Percentiles rank a stretch among this genome's conserved stretches.
Conservation (phyloP, 2,888 invertebrate genomes). For the Synergus japonicus region DNA sequence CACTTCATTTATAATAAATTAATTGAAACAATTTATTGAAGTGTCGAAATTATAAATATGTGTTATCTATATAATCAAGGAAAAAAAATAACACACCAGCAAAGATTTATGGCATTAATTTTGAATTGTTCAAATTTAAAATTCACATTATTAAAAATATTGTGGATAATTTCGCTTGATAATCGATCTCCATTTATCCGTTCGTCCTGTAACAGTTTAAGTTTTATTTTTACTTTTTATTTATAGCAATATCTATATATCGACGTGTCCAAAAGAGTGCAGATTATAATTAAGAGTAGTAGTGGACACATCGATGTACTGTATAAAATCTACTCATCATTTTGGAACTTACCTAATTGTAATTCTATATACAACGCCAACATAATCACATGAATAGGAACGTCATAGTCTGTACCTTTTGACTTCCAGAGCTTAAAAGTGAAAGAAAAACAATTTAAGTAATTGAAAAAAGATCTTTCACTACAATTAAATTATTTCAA, state of each 20-base stretch:
- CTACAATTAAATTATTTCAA: no score
- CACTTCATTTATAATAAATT: not conserved
- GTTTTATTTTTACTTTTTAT: not conserved
- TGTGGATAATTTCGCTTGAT: constrained; percentile 35
- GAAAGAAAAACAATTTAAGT: constrained; percentile 14
- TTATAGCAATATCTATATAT: not conserved
- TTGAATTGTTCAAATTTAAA: not conserved
- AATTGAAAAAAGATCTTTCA: constrained; percentile 3
- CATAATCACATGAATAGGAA: constrained; percentile 83
- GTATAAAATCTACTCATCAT: not conserved
- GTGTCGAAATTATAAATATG: not conserved
- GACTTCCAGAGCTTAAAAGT: constrained; percentile 79
- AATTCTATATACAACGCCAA: constrained; percentile 83
- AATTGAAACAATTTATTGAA: not conserved
- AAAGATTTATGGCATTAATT: not conserved
- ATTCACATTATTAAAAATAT: not conserved
- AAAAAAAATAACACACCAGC: not conserved
- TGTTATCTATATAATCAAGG: not conserved
- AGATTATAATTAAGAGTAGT: no score
- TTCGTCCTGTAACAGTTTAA: constrained; percentile 21
- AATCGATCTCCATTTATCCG: constrained; percentile 31
- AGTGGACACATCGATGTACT: no score
- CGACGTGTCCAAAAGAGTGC: no score
- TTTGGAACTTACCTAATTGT: constrained; percentile 79
- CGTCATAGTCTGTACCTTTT: constrained; percentile 78